Conservation (phyloP, 2,888 invertebrate genomes). For the Tetragnatha montana region DNA sequence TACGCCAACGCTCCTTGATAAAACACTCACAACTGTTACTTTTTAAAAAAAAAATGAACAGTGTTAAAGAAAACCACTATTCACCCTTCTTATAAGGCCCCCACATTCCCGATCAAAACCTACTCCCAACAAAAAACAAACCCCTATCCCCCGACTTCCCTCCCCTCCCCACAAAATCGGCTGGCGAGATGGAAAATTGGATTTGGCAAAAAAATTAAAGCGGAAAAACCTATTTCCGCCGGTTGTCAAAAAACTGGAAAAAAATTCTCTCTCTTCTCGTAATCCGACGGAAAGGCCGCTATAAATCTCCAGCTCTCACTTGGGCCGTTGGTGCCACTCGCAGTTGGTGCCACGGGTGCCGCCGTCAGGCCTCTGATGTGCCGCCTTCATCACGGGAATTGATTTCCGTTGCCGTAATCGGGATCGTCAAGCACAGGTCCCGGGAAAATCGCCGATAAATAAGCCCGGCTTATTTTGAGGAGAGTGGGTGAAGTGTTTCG, state of each 20-base stretch:
- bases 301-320: constrained; percentile 37
- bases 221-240: constrained; percentile 35
- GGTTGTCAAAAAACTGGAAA: constrained; percentile 44
- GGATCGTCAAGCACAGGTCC: constrained; percentile 40
- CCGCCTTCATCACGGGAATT: constrained; percentile 46
- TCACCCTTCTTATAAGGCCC: no score
- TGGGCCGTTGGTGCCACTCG: constrained; percentile 36
- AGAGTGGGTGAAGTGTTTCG: no score
- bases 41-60: no score
- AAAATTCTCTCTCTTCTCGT: constrained; percentile 26
- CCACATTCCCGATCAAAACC: no score
- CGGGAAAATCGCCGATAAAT: constrained; percentile 4
- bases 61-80: no score
- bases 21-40: no score
- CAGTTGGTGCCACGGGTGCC: constrained; percentile 45
- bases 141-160: neutral
- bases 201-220: constrained; percentile 30
- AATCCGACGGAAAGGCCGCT: constrained; percentile 11
- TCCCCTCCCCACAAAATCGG: constrained; percentile 28
- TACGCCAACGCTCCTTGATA: neutral
- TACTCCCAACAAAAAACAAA: no score
- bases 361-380: constrained; percentile 48
- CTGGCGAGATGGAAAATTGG: constrained; percentile 57
- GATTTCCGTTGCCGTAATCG: constrained; percentile 48
- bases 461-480: neutral